A percentile compares a stretch with the other conserved stretches of the same genome.
Evolutionary conservation across 2,797 vertebrate genomes (phyloP).

Genomic region (Knipowitschia caucasica): DNA sequence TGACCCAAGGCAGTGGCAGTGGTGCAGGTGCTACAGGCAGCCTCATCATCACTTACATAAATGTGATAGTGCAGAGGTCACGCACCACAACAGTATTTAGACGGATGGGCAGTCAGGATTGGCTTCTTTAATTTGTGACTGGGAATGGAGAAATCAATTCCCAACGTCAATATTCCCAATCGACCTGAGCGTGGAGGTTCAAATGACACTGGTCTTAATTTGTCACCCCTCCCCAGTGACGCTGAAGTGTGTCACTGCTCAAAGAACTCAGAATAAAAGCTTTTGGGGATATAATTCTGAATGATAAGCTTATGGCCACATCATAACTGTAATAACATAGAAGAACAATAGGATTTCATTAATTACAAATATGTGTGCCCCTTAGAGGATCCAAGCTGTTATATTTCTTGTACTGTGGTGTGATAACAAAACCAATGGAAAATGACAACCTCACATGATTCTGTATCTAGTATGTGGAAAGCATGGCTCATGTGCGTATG

Average conservation of each 20-base stretch:
- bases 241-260: neutral
- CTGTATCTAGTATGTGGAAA: slow-evolving; percentile 37
- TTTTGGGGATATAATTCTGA: neutral
- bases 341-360: neutral
- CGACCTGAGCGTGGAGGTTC: slow-evolving; percentile 41
- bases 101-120: slow-evolving; percentile 10
- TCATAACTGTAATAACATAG: neutral
- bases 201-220: slow-evolving; percentile 20
- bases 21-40: slow-evolving; percentile 8
- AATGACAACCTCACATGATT: slow-evolving; percentile 31
- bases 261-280: slow-evolving; percentile 4
- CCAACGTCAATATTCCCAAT: slow-evolving; percentile 35
- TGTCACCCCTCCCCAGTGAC: slow-evolving; percentile 30
- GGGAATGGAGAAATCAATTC: slow-evolving; percentile 42
- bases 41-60: neutral
- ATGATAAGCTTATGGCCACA: neutral
- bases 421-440: slow-evolving; percentile 4
- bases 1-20: neutral
- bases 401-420: neutral
- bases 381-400: too few species aligned
- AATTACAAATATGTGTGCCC: neutral
- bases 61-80: slow-evolving; percentile 37
- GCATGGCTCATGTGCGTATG: slow-evolving; percentile 32
- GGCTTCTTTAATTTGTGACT: slow-evolving; percentile 33
- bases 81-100: slow-evolving; percentile 26